Conservation (phyloP, 1,140 invertebrate species). For the Neodiprion lecontei region DNA sequence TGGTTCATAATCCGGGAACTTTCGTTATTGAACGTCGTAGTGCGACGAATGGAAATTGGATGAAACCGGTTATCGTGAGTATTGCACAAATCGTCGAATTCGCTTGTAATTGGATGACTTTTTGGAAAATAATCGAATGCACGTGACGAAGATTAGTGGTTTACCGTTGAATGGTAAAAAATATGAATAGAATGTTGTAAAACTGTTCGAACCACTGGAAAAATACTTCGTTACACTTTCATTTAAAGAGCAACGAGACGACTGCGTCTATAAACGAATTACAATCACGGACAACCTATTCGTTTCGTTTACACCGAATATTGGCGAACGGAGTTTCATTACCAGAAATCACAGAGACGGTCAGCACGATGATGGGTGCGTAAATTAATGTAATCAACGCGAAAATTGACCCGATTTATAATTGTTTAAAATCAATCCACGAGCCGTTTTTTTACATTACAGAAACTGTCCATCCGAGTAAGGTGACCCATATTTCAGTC, state of each 20-base stretch:
- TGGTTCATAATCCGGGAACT: constrained; percentile 40
- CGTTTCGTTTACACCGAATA: constrained; percentile 34
- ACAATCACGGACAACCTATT: constrained; percentile 26
- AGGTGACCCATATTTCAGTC: constrained; percentile 32
- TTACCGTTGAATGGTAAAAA: too few relatives aligned
- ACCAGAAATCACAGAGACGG: constrained; percentile 39
- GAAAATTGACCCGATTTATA: neutral
- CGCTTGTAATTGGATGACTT: neutral
- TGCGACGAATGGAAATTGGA: constrained; percentile 16
- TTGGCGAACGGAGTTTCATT: constrained; percentile 30
- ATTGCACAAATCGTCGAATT: neutral
- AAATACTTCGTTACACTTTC: constrained; percentile 17
- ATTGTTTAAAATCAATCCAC: constrained; percentile 1
- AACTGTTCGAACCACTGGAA: constrained; percentile 21
- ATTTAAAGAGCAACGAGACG: constrained; percentile 25
- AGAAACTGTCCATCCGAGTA: neutral
- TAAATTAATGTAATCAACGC: constrained; percentile 23
- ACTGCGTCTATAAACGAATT: constrained; percentile 30
- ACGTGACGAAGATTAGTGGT: neutral
- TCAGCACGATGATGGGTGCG: constrained; percentile 34
- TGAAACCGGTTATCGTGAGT: constrained; percentile 28
- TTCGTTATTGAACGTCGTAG: constrained; percentile 39
- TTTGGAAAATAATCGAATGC: neutral
- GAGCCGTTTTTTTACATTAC: neutral
- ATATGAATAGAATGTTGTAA: neutral